Evolutionary conservation across 1,140 invertebrate species (phyloP), one percentile per base, ranked within the genome.

Genomic region (Thaumetopoea pityocampa): DNA sequence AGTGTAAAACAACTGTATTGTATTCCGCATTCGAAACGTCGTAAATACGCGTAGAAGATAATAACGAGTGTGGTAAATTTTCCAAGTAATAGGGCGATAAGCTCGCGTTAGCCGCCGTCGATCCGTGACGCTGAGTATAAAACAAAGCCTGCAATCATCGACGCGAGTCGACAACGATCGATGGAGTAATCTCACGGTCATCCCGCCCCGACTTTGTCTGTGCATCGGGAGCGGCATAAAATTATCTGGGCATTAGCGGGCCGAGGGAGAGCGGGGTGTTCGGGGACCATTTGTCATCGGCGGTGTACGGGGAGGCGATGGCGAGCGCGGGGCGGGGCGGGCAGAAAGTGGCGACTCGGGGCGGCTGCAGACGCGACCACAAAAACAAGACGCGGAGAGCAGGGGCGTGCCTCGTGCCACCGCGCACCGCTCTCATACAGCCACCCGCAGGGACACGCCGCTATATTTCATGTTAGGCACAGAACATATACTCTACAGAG

Each of bases 291-390:
- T 84, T 82, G 80, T 84, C 80, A 81, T 79, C 72, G 50, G 65
- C 56, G 61, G 53, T 38, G 50, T 27, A 33, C 15, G 48, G 37
- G 51, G 59, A 65, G 48, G 48, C 33, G 51, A n/a, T n/a, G 55
- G 46, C 18, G 18, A 16, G 51, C 15, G 51, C 36, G 48, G 59
- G 64, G 63, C 58, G 61, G 57, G 58, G 65, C 33, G 50, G 66
- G 63, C 60, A 63, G 55, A 64, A 62, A 65, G 67, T 54, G 58
- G 41, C 65, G 68, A 85, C 81, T 73, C 74, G 77, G 83, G 82
- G 85, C 83, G 82, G 85, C 83, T 76, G 81, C 84, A 85, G 77
- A 82, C 78, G 80, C 80, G 83, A 64, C 68, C 73, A 65, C 72
- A 77, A 74, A 74, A 81, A 72, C 74, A 67, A 60, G 64, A 67